Evolutionary conservation across 2,797 vertebrate genomes (phyloP), one percentile per base, ranked within the genome.

Genomic region (Miichthys miiuy): DNA sequence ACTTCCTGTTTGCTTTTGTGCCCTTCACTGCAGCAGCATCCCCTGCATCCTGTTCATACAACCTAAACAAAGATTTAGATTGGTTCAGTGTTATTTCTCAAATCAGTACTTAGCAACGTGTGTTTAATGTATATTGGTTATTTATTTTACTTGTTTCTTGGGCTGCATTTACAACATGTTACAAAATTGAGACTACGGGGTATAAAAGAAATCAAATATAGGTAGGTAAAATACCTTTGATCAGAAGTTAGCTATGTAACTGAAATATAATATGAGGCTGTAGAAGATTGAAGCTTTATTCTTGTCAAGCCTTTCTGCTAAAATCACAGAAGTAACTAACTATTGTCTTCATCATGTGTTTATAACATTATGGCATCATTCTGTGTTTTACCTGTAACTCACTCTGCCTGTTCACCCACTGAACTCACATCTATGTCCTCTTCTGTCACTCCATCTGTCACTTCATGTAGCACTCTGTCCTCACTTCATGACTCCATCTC

Each of bases 1-100:
- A 76, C 83, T 89, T 93, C 91, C 90, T 92, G 89, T 89, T 87
- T 88, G 48, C 75, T 75, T 62, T 54, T 62, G 21, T 72, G 67
- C 51, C 51, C 50, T 8, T 70, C 30, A 38, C 65, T 80, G 76
- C 47, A 83, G 83, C 77, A 78, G 63, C 68, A 70, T 66, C 75
- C 17, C 30, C 58, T 72, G 51, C 77, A 83, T 89, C 88, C 86
- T 87, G 87, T 83, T 69, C 38, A 76, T 48, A 52, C 38, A 73
- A 23, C 63, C 44, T 17, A 63, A 79, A 74, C 77, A 80, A 8
- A 68, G 44, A 62, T 23, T 68, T 4, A 67, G 51, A 6, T 34
- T 72, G 14, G 7, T 55, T 74, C 21, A 13, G 20, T 57, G 12
- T n/a, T 27, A 23, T 34, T 23, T 60, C 5, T 44, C 23, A 34